Conservation (phyloP, 2,113 vertebrate species). For the Heliornis fulica region DNA sequence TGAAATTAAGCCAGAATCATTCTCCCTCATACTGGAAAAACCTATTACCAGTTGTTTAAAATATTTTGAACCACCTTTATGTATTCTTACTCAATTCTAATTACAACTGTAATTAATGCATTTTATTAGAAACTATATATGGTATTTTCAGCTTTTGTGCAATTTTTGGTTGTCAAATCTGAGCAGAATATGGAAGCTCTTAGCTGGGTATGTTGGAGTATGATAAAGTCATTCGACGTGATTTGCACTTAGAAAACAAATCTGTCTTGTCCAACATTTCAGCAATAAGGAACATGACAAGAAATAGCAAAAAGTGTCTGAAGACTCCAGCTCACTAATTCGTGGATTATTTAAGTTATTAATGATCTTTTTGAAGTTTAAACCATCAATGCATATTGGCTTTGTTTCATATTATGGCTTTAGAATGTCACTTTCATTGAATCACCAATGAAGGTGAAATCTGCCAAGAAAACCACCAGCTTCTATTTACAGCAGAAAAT, state of each 20-base stretch:
- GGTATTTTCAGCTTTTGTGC: neutral
- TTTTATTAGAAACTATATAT: neutral
- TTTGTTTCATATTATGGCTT: constrained; percentile 28
- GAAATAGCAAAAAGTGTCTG: neutral
- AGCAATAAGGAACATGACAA: neutral
- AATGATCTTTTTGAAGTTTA: constrained; percentile 24
- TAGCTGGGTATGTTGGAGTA: neutral
- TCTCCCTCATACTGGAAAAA: neutral
- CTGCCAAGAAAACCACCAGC: neutral
- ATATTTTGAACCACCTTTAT: neutral
- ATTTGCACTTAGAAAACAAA: neutral
- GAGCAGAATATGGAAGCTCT: neutral
- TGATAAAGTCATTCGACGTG: neutral
- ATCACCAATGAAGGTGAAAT: constrained; percentile 8
- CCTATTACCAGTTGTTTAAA: neutral
- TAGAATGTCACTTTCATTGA: neutral
- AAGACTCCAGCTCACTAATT: constrained; percentile 28
- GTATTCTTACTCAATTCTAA: neutral
- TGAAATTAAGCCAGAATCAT: neutral
- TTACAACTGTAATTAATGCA: neutral
- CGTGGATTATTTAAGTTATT: constrained; percentile 26
- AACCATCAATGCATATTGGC: neutral
- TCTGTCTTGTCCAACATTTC: neutral
- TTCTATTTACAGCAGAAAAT: neutral
- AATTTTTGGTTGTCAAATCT: neutral